Percentiles rank a stretch among this genome's conserved stretches.
Conservation (phyloP, 2,113 vertebrate genomes). For the Peromyscus californicus region DNA sequence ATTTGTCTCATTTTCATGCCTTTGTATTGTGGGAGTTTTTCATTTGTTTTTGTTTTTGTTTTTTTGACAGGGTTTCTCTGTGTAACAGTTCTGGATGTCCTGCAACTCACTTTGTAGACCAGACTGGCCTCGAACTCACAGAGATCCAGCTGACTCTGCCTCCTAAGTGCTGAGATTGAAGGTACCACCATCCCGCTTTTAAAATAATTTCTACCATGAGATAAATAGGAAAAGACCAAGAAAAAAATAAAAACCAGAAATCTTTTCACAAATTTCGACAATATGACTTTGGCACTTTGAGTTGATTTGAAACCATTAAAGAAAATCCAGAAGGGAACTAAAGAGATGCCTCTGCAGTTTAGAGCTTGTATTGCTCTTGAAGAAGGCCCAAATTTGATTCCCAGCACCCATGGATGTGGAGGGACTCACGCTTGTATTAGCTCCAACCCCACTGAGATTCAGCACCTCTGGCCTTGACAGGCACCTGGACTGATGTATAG, state of each 20-base stretch:
- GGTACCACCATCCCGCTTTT: too few species aligned
- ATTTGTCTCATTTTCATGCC: not conserved
- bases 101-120: not conserved
- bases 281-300: constrained; percentile 4
- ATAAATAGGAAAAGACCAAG: not conserved
- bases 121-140: not conserved
- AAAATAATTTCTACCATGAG: not conserved
- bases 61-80: too few species aligned
- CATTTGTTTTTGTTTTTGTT: too few species aligned
- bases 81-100: too few species aligned
- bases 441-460: not conserved
- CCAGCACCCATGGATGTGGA: not conserved
- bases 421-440: not conserved
- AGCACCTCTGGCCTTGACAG: too few species aligned
- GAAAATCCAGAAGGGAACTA: not conserved
- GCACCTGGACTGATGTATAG: not conserved
- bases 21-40: not conserved
- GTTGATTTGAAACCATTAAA: not conserved
- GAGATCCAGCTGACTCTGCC: not conserved
- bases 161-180: not conserved
- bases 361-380: not conserved
- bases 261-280: not conserved
- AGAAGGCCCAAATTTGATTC: not conserved
- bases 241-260: not conserved
- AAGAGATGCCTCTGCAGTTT: not conserved